A percentile compares a stretch with the other conserved stretches of the same genome.
Conservation (phyloP, 2,888 invertebrate species). For the Andrena haemorrhoa region DNA sequence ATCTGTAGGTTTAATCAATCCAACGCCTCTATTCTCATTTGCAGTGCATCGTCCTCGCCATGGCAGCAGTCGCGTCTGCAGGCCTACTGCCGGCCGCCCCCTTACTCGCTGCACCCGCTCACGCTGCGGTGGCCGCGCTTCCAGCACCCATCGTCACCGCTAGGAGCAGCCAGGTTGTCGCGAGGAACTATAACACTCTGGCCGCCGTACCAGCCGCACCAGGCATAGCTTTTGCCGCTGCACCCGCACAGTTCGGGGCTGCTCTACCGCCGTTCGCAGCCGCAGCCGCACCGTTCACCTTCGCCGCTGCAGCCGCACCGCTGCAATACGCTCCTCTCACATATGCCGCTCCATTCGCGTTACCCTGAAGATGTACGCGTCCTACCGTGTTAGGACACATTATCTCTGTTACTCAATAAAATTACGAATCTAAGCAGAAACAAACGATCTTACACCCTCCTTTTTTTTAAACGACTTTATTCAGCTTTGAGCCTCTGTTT, state of each 20-base stretch:
- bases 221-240: slow-evolving; percentile 83
- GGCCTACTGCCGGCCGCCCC: slow-evolving; percentile 80
- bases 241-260: slow-evolving; percentile 80
- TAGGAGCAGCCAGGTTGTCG: slow-evolving; percentile 88
- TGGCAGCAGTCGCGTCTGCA: slow-evolving; percentile 83
- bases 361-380: neutral
- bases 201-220: slow-evolving; percentile 85
- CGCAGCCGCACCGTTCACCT: slow-evolving; percentile 78
- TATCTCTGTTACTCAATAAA: slow-evolving; percentile 32
- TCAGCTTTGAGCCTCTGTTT: too few species aligned
- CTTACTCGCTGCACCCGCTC: slow-evolving; percentile 71
- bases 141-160: slow-evolving; percentile 88
- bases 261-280: slow-evolving; percentile 29
- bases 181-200: slow-evolving; percentile 88
- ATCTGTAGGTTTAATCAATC: neutral
- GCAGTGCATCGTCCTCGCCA: slow-evolving; percentile 81
- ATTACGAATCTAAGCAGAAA: neutral
- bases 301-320: slow-evolving; percentile 76
- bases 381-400: neutral
- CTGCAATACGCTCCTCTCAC: slow-evolving; percentile 81
- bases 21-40: slow-evolving; percentile 60
- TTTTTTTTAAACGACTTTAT: neutral
- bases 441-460: too few species aligned
- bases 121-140: slow-evolving; percentile 69
- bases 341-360: slow-evolving; percentile 1